phyloP scores from a whole-genome alignment of 1,140 invertebrate genomes.

The Brachystomella parvula region DNA sequence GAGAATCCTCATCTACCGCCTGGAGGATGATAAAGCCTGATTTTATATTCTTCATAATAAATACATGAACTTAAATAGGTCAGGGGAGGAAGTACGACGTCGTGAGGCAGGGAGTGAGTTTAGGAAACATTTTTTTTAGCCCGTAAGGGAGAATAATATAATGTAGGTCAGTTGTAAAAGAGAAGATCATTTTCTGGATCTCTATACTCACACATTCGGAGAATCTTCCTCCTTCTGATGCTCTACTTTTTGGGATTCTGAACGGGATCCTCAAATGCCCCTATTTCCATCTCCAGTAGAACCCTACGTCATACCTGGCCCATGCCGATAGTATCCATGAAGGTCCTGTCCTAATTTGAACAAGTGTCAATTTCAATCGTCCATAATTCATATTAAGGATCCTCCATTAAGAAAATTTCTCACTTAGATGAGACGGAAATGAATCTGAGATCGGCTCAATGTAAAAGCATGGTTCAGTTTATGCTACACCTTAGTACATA shows the following conservation, averaged over 20 bases:
- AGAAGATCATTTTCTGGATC: neutral
- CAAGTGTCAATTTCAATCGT: no score
- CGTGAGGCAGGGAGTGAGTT: neutral
- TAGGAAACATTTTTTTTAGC: neutral
- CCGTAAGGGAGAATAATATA: neutral
- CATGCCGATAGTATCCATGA: neutral
- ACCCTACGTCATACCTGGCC: neutral
- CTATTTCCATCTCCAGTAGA: neutral
- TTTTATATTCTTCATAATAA: neutral
- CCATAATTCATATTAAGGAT: no score
- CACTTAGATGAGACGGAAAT: neutral
- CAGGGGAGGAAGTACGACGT: neutral
- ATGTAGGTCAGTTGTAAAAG: slow-evolving; percentile 2
- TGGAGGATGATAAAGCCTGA: neutral
- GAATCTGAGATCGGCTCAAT: neutral
- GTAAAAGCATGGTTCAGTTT: no score
- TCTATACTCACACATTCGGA: neutral
- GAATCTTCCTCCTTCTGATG: neutral
- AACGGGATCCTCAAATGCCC: neutral
- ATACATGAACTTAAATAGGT: neutral
- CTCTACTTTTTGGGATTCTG: neutral
- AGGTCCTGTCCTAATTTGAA: no score
- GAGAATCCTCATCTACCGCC: neutral
- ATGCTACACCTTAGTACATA: no score
- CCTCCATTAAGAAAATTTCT: neutral